Conservation (phyloP, 2,113 vertebrate genomes). For the Alligator sinensis region DNA sequence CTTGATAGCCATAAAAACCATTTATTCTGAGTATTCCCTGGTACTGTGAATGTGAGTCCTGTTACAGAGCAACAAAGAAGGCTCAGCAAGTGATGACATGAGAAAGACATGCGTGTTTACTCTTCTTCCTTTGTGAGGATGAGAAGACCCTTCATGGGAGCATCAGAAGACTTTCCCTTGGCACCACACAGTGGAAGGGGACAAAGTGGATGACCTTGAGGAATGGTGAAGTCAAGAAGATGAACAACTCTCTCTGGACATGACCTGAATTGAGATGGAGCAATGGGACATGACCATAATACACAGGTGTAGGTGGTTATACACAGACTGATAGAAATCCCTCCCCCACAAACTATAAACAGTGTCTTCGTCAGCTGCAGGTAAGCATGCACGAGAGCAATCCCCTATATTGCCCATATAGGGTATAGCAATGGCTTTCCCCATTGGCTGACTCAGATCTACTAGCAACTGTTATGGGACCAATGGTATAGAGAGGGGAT, state of each 20-base stretch:
- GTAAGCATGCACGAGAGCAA: background rate
- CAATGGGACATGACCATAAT: background rate
- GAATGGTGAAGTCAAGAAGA: background rate
- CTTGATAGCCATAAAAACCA: background rate
- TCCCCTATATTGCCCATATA: background rate
- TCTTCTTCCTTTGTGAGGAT: background rate
- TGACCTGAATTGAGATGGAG: background rate
- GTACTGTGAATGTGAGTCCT: background rate
- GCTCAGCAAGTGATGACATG: background rate
- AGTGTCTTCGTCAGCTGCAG: background rate
- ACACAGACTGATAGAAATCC: background rate
- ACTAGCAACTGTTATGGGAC: background rate
- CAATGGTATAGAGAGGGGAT: background rate
- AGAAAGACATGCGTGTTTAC: background rate
- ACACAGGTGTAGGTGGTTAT: background rate
- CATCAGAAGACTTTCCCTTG: background rate
- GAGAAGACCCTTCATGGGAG: background rate
- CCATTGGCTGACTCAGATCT: background rate
- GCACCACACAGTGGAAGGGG: background rate
- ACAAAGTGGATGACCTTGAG: background rate
- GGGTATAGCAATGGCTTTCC: background rate
- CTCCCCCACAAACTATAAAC: background rate
- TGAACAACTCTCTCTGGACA: rapidly evolving
- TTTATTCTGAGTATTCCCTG: background rate
- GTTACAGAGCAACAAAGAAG: background rate